Conservation (phyloP, 1,140 invertebrate species). For the Brachystomella parvula region DNA sequence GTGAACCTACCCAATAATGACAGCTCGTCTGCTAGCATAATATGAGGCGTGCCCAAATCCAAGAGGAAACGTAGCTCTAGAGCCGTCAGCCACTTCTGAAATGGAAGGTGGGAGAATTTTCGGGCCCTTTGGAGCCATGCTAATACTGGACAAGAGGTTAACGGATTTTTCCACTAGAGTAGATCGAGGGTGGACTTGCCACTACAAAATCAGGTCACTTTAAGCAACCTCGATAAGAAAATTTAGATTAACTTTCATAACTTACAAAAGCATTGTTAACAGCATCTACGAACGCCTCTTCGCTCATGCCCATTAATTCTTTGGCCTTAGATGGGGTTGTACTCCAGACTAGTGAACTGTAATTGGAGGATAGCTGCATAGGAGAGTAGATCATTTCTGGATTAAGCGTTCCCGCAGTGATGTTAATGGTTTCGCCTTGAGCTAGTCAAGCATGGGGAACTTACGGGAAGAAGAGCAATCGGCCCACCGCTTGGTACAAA, state of each 20-base stretch:
- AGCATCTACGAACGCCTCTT: constrained; percentile 77
- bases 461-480: constrained; percentile 80
- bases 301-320: constrained; percentile 56
- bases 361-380: constrained; percentile 59
- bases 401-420: too few relatives aligned
- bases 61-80: constrained; percentile 82
- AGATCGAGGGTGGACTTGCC: constrained; percentile 58
- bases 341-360: constrained; percentile 88
- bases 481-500: constrained; percentile 79
- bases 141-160: constrained; percentile 26
- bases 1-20: constrained; percentile 80
- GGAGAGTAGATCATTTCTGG: constrained; percentile 23
- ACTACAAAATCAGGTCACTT: too few relatives aligned
- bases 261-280: constrained; percentile 77
- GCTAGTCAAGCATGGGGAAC: too few relatives aligned
- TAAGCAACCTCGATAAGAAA: too few relatives aligned
- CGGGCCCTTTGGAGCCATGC: constrained; percentile 19
- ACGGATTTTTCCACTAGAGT: constrained; percentile 43
- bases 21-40: constrained; percentile 67
- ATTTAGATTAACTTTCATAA: too few relatives aligned
- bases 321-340: constrained; percentile 66
- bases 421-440: constrained; percentile 1
- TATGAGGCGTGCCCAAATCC: constrained; percentile 78
- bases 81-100: constrained; percentile 54
- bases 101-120: constrained; percentile 64